A percentile compares a stretch with the other conserved stretches of the same genome.
phyloP scores from a whole-genome alignment of 2,113 vertebrate species.

The Apus apus region DNA sequence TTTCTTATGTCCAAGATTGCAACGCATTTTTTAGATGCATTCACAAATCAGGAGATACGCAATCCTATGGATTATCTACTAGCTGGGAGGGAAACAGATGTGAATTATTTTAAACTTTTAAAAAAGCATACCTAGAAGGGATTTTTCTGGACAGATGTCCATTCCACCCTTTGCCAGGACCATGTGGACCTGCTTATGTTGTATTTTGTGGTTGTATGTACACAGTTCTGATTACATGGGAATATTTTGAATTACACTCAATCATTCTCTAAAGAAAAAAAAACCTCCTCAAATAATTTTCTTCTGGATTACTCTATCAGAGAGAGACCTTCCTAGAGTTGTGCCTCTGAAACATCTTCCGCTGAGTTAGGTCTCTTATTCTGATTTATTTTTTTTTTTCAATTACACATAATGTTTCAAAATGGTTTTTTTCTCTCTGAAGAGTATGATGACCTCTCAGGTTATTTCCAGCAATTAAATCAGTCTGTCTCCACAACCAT shows the following conservation, averaged over 20 bases:
- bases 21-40: not conserved
- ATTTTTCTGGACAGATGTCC: constrained; percentile 4
- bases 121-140: not conserved
- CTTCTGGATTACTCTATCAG: not conserved
- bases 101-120: not conserved
- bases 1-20: not conserved
- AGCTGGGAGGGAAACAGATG: not conserved
- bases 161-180: not conserved
- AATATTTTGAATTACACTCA: not conserved
- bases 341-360: not conserved
- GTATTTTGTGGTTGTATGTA: not conserved
- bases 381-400: not conserved
- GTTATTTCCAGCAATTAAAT: not conserved
- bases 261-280: not conserved
- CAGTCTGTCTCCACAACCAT: not conserved
- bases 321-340: not conserved
- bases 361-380: not conserved
- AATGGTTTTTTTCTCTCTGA: not conserved
- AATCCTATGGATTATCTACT: not conserved
- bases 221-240: not conserved
- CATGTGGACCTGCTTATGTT: not conserved
- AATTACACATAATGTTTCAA: not conserved
- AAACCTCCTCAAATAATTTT: not conserved
- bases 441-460: not conserved
- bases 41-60: not conserved